A percentile compares a stretch with the other conserved stretches of the same genome.
Evolutionary conservation across 2,797 vertebrate genomes (phyloP).

Genomic region (Neoniphon sammara): DNA sequence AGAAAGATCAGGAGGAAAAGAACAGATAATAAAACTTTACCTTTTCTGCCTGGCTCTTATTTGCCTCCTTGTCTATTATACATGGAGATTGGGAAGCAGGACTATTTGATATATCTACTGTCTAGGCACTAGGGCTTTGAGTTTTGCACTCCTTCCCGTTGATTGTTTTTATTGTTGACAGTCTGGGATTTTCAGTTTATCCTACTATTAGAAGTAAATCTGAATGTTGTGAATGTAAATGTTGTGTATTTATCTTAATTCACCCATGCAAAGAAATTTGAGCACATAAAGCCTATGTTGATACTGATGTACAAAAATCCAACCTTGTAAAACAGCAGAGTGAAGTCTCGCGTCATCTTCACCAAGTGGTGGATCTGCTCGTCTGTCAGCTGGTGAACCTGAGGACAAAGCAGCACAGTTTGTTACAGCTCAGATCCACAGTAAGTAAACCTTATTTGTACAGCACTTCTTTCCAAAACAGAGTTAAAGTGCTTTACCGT

Average conservation of each 20-base stretch:
- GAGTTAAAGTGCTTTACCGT: conserved; percentile 29
- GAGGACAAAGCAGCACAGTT: conserved; percentile 40
- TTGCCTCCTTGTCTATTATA: conserved; percentile 15
- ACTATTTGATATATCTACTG: conserved; percentile 38
- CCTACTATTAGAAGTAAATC: conserved; percentile 6
- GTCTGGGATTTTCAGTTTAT: conserved; percentile 12
- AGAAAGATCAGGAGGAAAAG: conserved; percentile 40
- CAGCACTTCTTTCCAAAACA: conserved; percentile 47
- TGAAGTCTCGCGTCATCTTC: conserved; percentile 93
- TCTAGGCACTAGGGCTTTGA: conserved; percentile 9
- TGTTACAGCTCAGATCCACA: conserved; percentile 19
- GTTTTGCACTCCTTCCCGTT: not conserved
- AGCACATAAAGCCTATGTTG: not conserved
- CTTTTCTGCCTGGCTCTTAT: not conserved
- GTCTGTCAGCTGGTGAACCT: conserved; percentile 88
- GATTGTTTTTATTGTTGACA: not conserved
- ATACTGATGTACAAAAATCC: conserved; percentile 8
- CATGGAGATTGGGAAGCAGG: not conserved
- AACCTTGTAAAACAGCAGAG: conserved; percentile 95
- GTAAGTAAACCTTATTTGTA: conserved; percentile 45
- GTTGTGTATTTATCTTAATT: conserved; percentile 8
- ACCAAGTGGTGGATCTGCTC: conserved; percentile 87
- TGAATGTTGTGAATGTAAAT: conserved; percentile 19
- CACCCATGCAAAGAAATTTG: not conserved
- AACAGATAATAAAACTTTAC: conserved; percentile 4